A percentile compares a stretch with the other conserved stretches of the same genome.
Conservation (phyloP, 2,888 invertebrate species). For the Synanthedon vespiformis region DNA sequence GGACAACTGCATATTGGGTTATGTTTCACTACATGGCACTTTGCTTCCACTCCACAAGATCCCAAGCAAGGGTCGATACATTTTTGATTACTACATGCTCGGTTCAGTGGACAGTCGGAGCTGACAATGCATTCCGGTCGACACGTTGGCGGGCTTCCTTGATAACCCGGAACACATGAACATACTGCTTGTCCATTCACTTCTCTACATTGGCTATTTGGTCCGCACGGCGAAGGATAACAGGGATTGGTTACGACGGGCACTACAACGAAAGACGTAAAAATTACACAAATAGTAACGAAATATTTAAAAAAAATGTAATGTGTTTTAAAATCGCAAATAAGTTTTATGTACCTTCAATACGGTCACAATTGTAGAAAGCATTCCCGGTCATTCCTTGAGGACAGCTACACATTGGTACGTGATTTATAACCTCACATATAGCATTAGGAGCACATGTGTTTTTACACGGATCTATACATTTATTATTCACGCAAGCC, state of each 20-base stretch:
- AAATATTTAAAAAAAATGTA: not conserved
- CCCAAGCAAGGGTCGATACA: slow-evolving; percentile 81
- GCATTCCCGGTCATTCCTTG: slow-evolving; percentile 78
- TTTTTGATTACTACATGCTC: slow-evolving; percentile 80
- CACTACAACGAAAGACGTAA: slow-evolving; percentile 20
- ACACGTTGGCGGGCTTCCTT: slow-evolving; percentile 80
- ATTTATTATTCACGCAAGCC: slow-evolving; percentile 77
- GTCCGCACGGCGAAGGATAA: slow-evolving; percentile 80
- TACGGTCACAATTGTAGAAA: slow-evolving; percentile 71
- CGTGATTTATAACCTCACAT: slow-evolving; percentile 79
- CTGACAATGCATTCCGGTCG: slow-evolving; percentile 83
- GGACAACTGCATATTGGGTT: slow-evolving; percentile 82
- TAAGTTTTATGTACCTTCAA: slow-evolving; percentile 38
- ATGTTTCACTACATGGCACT: slow-evolving; percentile 81
- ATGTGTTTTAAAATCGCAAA: not conserved
- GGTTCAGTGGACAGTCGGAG: slow-evolving; percentile 78
- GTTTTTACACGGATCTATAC: slow-evolving; percentile 76
- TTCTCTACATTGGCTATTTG: slow-evolving; percentile 78
- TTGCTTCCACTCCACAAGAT: slow-evolving; percentile 79
- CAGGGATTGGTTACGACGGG: slow-evolving; percentile 72
- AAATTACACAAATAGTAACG: not conserved
- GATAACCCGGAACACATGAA: slow-evolving; percentile 76
- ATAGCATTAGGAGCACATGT: slow-evolving; percentile 78
- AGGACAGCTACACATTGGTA: slow-evolving; percentile 78
- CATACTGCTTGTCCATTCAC: slow-evolving; percentile 78